These are phyloP conservation scores for Paradisaea rubra DNA, from an alignment of 2,113 vertebrate species.

Conservation along the genomic window DNA sequence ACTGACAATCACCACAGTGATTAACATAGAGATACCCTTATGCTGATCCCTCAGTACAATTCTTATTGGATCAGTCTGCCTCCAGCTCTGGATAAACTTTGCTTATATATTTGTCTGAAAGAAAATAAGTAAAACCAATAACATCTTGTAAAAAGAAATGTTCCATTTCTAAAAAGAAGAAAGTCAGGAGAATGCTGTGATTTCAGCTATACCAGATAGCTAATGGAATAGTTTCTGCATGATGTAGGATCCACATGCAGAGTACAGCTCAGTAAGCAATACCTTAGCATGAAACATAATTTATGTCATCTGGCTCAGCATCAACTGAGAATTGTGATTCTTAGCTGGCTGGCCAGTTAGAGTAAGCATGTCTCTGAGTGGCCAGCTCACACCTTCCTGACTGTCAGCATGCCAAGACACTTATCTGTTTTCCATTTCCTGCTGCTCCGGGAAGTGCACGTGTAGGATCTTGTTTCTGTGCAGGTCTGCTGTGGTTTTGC, in stretches of 20 bases:
- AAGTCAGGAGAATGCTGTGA: neutral
- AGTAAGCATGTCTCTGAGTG: neutral
- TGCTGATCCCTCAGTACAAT: neutral
- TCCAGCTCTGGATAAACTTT: neutral
- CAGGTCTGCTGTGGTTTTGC: neutral
- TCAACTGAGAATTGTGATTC: neutral
- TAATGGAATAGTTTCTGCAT: neutral
- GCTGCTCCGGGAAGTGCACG: neutral
- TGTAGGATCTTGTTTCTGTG: neutral
- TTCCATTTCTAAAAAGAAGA: neutral
- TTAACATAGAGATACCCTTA: neutral
- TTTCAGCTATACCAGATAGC: neutral
- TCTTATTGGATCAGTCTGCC: neutral
- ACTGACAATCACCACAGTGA: neutral
- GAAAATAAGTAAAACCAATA: neutral
- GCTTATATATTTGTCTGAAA: neutral
- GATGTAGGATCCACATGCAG: neutral
- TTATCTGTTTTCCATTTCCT: neutral
- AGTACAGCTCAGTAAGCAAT: neutral
- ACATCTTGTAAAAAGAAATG: neutral
- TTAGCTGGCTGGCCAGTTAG: neutral
- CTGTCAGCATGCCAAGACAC: fast-evolving
- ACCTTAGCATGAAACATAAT: neutral
- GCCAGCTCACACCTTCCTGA: neutral
- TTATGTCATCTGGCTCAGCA: neutral